These are phyloP conservation scores for Daubentonia madagascariensis DNA, from an alignment of 2,113 vertebrate species.

Conservation along the genomic window DNA sequence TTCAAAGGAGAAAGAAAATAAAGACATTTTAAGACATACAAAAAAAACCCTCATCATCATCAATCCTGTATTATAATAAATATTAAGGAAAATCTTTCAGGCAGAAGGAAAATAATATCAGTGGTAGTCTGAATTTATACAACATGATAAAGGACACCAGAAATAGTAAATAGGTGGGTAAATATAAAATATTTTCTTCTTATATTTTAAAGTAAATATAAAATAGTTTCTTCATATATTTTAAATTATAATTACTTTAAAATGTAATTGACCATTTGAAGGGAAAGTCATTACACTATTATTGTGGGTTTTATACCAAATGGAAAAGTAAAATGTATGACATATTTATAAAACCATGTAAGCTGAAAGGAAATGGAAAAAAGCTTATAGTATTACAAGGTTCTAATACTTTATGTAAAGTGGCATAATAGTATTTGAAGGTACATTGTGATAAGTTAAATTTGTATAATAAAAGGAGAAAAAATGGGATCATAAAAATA, in stretches of 20 bases:
- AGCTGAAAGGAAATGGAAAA: neutral
- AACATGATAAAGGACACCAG: neutral
- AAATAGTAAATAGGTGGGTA: neutral
- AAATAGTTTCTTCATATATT: neutral
- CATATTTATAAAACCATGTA: neutral
- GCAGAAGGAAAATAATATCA: neutral
- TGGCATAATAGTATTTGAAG: neutral
- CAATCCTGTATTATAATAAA: neutral
- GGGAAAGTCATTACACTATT: neutral
- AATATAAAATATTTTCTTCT: neutral
- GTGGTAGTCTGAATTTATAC: neutral
- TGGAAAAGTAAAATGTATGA: neutral
- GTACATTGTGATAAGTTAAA: neutral
- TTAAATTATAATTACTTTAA: neutral
- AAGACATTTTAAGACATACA: neutral
- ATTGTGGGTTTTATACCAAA: neutral
- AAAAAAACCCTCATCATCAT: neutral
- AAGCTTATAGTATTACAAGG: neutral
- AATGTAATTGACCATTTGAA: neutral
- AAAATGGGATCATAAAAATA: neutral
- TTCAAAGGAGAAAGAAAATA: neutral
- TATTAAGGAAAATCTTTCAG: neutral
- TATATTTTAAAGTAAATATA: neutral
- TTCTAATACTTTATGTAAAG: neutral
- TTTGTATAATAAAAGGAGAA: neutral